Percentiles rank a stretch among this genome's conserved stretches.
Evolutionary conservation across 2,113 vertebrate genomes (phyloP).

Genomic region (Thunnus maccoyii): DNA sequence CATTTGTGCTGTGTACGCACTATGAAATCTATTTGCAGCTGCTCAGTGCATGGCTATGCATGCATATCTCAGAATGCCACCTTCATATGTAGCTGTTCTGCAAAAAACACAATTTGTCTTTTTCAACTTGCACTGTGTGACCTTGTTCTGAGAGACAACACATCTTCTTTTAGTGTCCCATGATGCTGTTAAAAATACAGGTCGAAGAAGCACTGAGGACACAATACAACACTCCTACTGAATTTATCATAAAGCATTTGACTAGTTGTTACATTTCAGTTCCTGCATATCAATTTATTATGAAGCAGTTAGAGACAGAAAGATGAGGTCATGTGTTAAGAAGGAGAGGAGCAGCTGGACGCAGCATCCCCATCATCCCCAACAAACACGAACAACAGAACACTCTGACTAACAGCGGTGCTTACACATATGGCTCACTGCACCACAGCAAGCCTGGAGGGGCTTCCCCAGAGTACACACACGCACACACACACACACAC

Average conservation of each 20-base stretch:
- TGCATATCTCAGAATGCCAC: no score
- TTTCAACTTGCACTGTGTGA: no score
- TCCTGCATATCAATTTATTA: slow-evolving; percentile 24
- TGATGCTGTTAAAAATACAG: not conserved
- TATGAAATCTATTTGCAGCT: not conserved
- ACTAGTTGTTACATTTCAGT: not conserved
- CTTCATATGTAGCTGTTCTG: no score
- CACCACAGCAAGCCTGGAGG: slow-evolving; percentile 17
- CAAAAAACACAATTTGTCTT: no score
- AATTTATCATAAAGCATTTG: slow-evolving; percentile 12
- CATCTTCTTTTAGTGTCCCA: not conserved
- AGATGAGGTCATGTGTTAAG: slow-evolving; percentile 20
- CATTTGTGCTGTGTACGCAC: no score
- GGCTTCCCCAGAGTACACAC: slow-evolving; percentile 10
- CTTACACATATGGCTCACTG: slow-evolving; percentile 28
- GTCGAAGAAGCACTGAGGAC: not conserved
- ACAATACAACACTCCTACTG: not conserved
- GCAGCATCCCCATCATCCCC: not conserved
- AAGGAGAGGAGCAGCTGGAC: slow-evolving; percentile 26
- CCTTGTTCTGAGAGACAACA: no score
- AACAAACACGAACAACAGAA: not conserved
- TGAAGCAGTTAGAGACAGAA: slow-evolving; percentile 35
- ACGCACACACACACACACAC: not conserved
- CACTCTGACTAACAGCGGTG: not conserved
- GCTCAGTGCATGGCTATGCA: not conserved